Conservation (phyloP, 2,797 vertebrate genomes). For the Sebastolobus altivelis region DNA sequence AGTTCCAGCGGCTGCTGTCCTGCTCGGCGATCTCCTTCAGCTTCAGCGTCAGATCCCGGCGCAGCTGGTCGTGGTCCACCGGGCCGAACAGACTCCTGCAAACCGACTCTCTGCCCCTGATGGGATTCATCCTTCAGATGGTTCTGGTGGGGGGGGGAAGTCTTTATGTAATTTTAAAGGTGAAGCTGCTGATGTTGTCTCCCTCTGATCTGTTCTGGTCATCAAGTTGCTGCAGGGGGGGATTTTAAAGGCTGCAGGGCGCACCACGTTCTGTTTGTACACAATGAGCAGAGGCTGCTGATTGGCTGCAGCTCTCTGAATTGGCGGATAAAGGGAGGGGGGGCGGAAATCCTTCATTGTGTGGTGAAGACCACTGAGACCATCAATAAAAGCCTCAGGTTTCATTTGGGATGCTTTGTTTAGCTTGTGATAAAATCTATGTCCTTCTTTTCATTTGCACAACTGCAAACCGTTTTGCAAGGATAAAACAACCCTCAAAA, state of each 20-base stretch:
- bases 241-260: conserved; percentile 64
- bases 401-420: not conserved
- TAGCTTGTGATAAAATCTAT: not conserved
- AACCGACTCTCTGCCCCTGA: conserved; percentile 76
- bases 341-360: conserved; percentile 7
- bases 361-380: conserved; percentile 6
- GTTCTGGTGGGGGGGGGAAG: no score
- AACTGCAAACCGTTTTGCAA: not conserved
- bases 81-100: conserved; percentile 92
- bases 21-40: conserved; percentile 86
- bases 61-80: conserved; percentile 90
- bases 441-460: not conserved
- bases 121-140: conserved; percentile 67
- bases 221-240: not conserved
- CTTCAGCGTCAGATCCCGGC: conserved; percentile 83
- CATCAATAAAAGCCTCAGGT: not conserved
- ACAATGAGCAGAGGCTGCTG: conserved; percentile 54
- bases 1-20: conserved; percentile 92
- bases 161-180: not conserved
- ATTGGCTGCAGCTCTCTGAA: conserved; percentile 69
- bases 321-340: conserved; percentile 1
- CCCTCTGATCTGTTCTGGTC: conserved; percentile 12
- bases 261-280: conserved; percentile 53
- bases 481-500: not conserved
- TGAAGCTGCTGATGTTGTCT: not conserved